phyloP scores from a whole-genome alignment of 2,797 vertebrate genomes.

The Bradypus variegatus region DNA sequence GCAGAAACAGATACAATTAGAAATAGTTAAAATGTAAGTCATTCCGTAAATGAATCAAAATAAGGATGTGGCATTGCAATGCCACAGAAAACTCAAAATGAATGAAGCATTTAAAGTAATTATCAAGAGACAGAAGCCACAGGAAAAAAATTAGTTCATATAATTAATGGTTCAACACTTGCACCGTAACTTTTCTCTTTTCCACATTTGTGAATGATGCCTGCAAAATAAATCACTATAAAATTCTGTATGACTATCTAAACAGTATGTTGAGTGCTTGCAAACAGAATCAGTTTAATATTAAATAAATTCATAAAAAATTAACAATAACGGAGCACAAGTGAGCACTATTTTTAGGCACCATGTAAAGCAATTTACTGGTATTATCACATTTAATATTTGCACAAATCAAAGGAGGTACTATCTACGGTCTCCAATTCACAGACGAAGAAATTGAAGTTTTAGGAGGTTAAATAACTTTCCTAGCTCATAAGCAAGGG shows the following conservation, averaged over 20 bases:
- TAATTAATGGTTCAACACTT: not conserved
- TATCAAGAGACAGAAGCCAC: not conserved
- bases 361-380: not conserved
- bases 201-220: not conserved
- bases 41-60: not conserved
- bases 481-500: not conserved
- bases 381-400: not conserved
- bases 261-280: not conserved
- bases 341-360: not conserved
- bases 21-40: not conserved
- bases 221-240: not conserved
- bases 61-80: not conserved
- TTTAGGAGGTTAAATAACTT: not conserved
- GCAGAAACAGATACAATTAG: slow-evolving; percentile 26
- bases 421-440: not conserved
- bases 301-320: slow-evolving; percentile 2
- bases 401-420: not conserved
- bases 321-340: not conserved
- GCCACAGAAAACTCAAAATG: not conserved
- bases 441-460: not conserved
- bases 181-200: not conserved
- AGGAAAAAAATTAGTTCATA: not conserved
- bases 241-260: not conserved
- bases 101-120: not conserved
- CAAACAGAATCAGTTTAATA: not conserved